Percentiles rank a stretch among this genome's conserved stretches.
phyloP scores from a whole-genome alignment of 2,888 invertebrate genomes.

The Acrobasis suavella region DNA sequence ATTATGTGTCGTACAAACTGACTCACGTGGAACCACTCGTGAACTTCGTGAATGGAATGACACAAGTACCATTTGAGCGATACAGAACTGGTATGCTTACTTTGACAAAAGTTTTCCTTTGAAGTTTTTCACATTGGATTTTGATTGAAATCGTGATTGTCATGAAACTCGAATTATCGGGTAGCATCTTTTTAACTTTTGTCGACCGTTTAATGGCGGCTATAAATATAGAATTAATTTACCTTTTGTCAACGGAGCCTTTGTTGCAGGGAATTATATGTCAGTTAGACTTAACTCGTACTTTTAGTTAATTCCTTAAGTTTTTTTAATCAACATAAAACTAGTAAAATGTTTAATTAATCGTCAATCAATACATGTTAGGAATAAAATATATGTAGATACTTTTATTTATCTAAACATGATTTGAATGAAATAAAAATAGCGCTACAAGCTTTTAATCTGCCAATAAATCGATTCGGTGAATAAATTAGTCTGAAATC shows the following conservation, averaged over 20 bases:
- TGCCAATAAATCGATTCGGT: too few relatives aligned
- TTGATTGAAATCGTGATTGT: slow-evolving; percentile 13
- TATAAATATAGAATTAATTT: neutral
- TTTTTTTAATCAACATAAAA: too few relatives aligned
- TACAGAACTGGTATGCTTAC: slow-evolving; percentile 59
- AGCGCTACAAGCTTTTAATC: too few relatives aligned
- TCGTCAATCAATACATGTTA: too few relatives aligned
- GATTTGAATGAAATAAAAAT: too few relatives aligned
- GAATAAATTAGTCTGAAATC: too few relatives aligned
- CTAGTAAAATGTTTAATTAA: too few relatives aligned
- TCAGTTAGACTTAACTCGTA: neutral
- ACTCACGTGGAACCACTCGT: slow-evolving; percentile 59
- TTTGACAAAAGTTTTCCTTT: slow-evolving; percentile 40
- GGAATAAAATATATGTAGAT: too few relatives aligned
- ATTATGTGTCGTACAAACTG: slow-evolving; percentile 74
- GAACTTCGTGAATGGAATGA: slow-evolving; percentile 54
- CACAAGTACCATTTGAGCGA: slow-evolving; percentile 44
- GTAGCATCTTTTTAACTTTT: slow-evolving; percentile 12
- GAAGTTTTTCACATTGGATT: slow-evolving; percentile 25
- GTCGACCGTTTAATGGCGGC: slow-evolving; percentile 10
- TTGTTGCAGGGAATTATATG: neutral
- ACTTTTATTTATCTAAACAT: too few relatives aligned
- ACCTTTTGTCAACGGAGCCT: slow-evolving; percentile 11
- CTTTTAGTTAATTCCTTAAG: neutral
- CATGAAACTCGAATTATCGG: slow-evolving; percentile 15